Evolutionary conservation across 2,888 invertebrate genomes (phyloP), one percentile per base, ranked within the genome.

Genomic region (Zele albiditarsus): DNA sequence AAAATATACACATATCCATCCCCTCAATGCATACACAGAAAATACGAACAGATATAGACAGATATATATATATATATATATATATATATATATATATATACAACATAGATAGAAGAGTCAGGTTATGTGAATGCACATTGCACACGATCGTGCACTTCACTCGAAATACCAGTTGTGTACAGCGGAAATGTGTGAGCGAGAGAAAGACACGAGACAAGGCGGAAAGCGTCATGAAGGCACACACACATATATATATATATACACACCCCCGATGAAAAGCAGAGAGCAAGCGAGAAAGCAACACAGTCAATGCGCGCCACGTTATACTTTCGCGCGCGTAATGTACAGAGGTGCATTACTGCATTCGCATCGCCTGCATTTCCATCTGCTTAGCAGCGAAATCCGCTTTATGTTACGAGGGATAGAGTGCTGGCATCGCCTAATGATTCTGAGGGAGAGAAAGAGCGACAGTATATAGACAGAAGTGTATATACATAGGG

Each of bases 391-490:
- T 86, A 87, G 83, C 83, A 81, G 78, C 79, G 80, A 84, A 87
- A 88, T 87, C 86, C 86, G 87, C 85, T 87, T 86, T 85, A 82
- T 83, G 83, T 85, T 85, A 84, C 84, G 82, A 83, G 81, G 83
- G 82, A 83, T 82, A 81, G 80, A 82, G 84, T 79, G 80, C 81
- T 76, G 75, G 81, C 75, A 78, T 78, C 71, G 77, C 75, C 78
- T 77, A 80, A 80, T 80, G 79, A 80, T 79, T 78, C 74, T 75
- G 68, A 76, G 73, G 65, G 60, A 67, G 63, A 73, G 76, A 69
- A 53, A 74, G 70, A 65, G 68, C 66, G 42, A 58, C 62, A 65
- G 28, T 23, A 12, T 28, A 14, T 20, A 68, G 5, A 53, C 28
- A 28, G 12, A 20, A 68, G 31, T 27, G 33, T 6, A 20, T 8